phyloP scores from a whole-genome alignment of 2,113 vertebrate species.

The Mungos mungo region DNA sequence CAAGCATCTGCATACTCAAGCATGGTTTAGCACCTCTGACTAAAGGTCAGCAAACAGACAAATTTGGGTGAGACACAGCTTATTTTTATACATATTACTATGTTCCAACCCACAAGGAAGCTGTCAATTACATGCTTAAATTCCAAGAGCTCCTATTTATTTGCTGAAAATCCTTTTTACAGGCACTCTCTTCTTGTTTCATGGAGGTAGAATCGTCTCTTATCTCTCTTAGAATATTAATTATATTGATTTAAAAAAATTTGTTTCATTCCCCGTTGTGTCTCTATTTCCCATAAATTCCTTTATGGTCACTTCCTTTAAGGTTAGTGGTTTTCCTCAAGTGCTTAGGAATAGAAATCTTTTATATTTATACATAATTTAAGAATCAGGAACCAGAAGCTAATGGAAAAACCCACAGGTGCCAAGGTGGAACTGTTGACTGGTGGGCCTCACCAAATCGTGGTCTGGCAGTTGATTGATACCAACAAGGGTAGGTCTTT shows the following conservation, averaged over 20 bases:
- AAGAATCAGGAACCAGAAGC: neutral
- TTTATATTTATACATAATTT: neutral
- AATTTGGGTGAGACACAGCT: neutral
- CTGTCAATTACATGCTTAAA: neutral
- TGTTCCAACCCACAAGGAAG: neutral
- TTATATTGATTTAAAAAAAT: neutral
- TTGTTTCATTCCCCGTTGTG: neutral
- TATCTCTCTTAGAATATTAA: neutral
- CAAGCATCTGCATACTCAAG: neutral
- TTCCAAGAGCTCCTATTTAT: neutral
- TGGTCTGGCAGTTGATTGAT: neutral
- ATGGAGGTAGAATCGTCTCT: neutral
- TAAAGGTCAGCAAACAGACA: neutral
- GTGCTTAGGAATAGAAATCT: neutral
- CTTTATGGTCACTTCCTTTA: neutral
- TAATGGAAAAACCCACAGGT: neutral
- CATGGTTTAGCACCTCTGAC: neutral
- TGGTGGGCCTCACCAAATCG: neutral
- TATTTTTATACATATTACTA: neutral
- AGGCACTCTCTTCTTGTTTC: neutral
- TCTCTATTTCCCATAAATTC: neutral
- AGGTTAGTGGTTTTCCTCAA: neutral
- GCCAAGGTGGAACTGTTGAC: neutral
- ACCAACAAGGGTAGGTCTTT: neutral
- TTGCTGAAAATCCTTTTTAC: neutral